phyloP scores from a whole-genome alignment of 2,797 vertebrate genomes.

The Carcharodon carcharias region DNA sequence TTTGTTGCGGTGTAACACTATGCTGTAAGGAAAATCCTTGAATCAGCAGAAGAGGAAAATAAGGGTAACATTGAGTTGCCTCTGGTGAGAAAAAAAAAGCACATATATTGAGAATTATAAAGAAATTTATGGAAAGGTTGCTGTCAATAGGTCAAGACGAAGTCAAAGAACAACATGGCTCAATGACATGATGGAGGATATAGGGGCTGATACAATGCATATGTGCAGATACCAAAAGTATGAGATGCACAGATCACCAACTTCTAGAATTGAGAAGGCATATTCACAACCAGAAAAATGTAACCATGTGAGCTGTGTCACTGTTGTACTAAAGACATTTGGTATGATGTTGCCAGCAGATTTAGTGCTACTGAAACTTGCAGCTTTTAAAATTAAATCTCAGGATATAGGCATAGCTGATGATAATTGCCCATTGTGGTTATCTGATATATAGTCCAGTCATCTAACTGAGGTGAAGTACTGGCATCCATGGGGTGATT shows the following conservation, averaged over 20 bases:
- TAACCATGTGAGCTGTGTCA: not conserved
- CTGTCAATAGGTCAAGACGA: not conserved
- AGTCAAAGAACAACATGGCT: not conserved
- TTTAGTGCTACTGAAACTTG: not conserved
- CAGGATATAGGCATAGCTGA: not conserved
- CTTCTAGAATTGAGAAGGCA: not conserved
- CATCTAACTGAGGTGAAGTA: not conserved
- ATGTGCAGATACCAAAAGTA: not conserved
- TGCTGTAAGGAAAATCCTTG: not conserved
- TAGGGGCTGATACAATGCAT: not conserved
- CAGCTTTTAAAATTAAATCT: not conserved
- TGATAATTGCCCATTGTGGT: not conserved
- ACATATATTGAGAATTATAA: not conserved
- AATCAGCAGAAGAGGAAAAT: not conserved
- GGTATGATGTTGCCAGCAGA: not conserved
- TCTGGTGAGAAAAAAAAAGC: not conserved
- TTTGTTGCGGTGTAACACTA: not conserved
- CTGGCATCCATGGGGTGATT: not conserved
- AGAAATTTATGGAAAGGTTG: not conserved
- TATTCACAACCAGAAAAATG: not conserved
- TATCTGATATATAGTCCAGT: not conserved
- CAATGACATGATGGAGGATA: not conserved
- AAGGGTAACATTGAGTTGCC: not conserved
- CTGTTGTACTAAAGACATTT: not conserved
- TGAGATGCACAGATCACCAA: not conserved